phyloP scores from a whole-genome alignment of 2,888 invertebrate genomes.

The Cerastis rubricosa region DNA sequence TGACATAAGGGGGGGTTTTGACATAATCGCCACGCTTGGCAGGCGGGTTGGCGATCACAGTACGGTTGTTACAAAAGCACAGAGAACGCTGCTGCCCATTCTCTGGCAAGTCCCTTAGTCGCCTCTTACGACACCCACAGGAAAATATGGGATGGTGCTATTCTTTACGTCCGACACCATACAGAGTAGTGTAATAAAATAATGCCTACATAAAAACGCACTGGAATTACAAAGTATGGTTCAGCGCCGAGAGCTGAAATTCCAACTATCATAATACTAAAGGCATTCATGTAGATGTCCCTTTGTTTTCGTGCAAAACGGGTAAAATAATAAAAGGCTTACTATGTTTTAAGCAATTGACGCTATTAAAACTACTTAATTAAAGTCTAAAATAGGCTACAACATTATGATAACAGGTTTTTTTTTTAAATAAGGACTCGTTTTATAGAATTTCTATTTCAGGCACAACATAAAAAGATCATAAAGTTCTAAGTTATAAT shows the following conservation, averaged over 20 bases:
- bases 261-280: neutral
- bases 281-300: neutral
- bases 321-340: neutral
- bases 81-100: too few relatives aligned
- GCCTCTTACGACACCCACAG: too few relatives aligned
- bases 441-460: neutral
- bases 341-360: neutral
- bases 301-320: neutral
- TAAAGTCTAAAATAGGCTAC: neutral
- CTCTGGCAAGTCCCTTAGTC: too few relatives aligned
- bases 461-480: neutral
- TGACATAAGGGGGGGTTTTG: too few relatives aligned
- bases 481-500: neutral
- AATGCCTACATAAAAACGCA: neutral
- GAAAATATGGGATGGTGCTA: too few relatives aligned
- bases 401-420: neutral
- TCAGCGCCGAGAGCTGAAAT: neutral
- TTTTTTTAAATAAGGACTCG: slow-evolving; percentile 12
- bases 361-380: neutral
- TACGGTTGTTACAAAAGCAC: too few relatives aligned
- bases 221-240: neutral
- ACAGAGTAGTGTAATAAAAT: too few relatives aligned
- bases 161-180: too few relatives aligned
- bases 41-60: too few relatives aligned
- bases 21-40: too few relatives aligned